Evolutionary conservation across 2,888 invertebrate species (phyloP).

Genomic region (Pseudeuparius sepicola): DNA sequence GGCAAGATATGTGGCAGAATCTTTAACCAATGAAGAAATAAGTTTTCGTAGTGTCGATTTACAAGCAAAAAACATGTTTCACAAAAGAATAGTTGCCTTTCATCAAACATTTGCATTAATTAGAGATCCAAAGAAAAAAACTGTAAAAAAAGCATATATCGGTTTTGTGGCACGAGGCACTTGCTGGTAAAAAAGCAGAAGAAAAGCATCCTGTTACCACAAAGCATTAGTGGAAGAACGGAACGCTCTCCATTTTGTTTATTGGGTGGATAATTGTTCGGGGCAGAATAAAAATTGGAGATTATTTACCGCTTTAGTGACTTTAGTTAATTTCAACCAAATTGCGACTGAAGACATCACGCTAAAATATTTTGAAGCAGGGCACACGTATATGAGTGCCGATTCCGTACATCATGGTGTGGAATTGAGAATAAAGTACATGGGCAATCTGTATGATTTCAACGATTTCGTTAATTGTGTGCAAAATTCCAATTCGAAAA

Average conservation of each 20-base stretch:
- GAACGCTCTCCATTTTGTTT: constrained; percentile 14
- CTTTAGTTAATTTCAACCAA: constrained; percentile 17
- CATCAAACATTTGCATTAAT: too few species aligned
- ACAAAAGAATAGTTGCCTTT: too few species aligned
- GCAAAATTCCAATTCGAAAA: constrained; percentile 15
- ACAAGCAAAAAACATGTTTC: too few species aligned
- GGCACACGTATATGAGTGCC: constrained; percentile 19
- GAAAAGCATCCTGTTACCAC: constrained; percentile 12
- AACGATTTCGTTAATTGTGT: constrained; percentile 11
- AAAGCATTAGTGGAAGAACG: constrained; percentile 13
- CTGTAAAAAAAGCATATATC: too few species aligned
- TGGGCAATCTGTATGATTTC: constrained; percentile 10
- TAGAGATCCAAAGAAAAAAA: too few species aligned
- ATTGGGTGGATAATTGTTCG: constrained; percentile 21
- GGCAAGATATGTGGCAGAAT: too few species aligned
- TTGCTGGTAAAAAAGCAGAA: constrained; percentile 11
- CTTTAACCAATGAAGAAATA: too few species aligned
- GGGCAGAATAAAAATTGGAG: constrained; percentile 20
- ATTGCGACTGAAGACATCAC: constrained; percentile 14
- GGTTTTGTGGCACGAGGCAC: too few species aligned
- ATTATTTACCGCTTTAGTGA: constrained; percentile 18
- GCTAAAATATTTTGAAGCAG: constrained; percentile 18
- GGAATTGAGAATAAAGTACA: constrained; percentile 15
- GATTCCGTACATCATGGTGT: constrained; percentile 19
- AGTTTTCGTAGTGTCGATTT: too few species aligned